Base-by-base conservation (phyloP, 1,140 invertebrate species). In the Dendrolimus punctatus region DNA sequence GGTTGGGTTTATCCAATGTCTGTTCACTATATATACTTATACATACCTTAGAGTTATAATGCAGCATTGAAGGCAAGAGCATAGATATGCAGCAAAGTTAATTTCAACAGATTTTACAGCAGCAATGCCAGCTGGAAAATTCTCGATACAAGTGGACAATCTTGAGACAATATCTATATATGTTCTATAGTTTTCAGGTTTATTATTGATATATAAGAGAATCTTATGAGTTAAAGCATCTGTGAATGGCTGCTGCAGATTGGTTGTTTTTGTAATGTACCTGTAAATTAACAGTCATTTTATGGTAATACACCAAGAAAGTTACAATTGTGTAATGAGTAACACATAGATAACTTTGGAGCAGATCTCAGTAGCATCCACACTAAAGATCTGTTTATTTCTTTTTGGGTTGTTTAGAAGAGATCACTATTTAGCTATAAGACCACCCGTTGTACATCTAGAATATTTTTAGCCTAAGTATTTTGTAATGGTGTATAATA, bases 131-230 rank as follows among this genome's bases (percentile, higher is more conserved):
- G 69, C 50, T 0, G 65, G 66, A 46, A 80, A 76, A 50, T 80
- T 83, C 47, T 78, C 80, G 8, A 71, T 70, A 43, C 76, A 74
- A 8, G 54, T 62, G 2, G 60, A 62, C 6, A 80, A 36, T 57
- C 71, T 73, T 8, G 56, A 52, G 2, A 78, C 58, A 5, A 57
- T 55, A 40, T 57, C 43, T 10, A 55, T 42, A 53, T 74, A 80
- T 6, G 49, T 38, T 49, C 57, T 68, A 46, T 71, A 71, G n/a
- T 53, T 37, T 36, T 8, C 38, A 44, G 50, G 41, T 40, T 58
- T 39, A 5, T 50, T 40, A 8, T 41, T 45, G 6, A 67, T 62
- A 40, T 43, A 39, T 4, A 46, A 6, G 4, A 41, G 36, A 39
- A 82, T 67, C 38, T 71, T 51, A 7, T 55, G 6, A 7, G 71